Conservation (phyloP, 2,888 invertebrate species). For the Drosophila merina region DNA sequence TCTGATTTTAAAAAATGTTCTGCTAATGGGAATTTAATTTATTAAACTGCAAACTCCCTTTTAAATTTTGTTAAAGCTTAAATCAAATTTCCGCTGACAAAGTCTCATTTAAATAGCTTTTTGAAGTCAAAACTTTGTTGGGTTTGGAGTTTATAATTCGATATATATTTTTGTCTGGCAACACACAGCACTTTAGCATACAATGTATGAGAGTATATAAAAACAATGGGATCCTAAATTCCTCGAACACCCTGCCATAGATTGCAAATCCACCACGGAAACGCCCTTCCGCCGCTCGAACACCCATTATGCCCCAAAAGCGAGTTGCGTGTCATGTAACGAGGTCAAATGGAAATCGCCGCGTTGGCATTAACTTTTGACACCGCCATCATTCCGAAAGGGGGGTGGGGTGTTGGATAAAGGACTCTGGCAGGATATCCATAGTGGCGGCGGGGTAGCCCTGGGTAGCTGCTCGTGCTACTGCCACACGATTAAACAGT, state of each 20-base stretch:
- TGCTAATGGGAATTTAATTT: too few relatives aligned
- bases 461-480: constrained; percentile 30
- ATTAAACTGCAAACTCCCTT: too few relatives aligned
- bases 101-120: neutral
- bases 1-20: neutral
- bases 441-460: neutral
- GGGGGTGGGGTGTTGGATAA: neutral
- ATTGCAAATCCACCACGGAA: constrained; percentile 28
- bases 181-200: neutral
- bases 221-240: constrained; percentile 70
- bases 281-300: constrained; percentile 14
- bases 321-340: constrained; percentile 55
- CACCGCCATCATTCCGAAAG: constrained; percentile 46
- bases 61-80: neutral
- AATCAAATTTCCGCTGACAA: neutral
- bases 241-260: constrained; percentile 58
- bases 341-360: constrained; percentile 78
- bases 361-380: constrained; percentile 77
- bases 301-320: constrained; percentile 32
- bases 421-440: neutral
- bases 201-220: constrained; percentile 9
- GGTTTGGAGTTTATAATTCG: neutral
- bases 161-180: neutral
- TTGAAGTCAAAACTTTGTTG: neutral
- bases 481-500: constrained; percentile 72